Conservation (phyloP, 2,797 vertebrate genomes). For the Ambastaia sidthimunki region DNA sequence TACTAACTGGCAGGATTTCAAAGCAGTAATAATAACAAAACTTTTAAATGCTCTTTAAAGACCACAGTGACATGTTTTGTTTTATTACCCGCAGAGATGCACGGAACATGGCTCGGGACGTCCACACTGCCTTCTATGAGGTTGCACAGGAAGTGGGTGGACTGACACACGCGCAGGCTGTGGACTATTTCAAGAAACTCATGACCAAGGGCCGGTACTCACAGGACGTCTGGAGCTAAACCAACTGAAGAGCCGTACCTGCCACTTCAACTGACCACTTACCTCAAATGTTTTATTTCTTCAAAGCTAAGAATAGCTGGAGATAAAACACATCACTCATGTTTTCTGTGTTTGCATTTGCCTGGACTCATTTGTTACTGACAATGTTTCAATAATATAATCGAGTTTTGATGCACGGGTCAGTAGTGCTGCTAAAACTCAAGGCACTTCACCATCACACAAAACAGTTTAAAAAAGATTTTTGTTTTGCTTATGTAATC, state of each 20-base stretch:
- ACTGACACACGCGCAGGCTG: conserved; percentile 78
- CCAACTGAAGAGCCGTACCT: neutral
- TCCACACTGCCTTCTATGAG: conserved; percentile 81
- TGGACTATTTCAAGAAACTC: conserved; percentile 86
- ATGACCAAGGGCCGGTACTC: conserved; percentile 89
- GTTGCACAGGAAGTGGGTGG: conserved; percentile 77
- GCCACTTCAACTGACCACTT: too few relatives aligned
- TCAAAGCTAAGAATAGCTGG: neutral
- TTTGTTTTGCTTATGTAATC: neutral
- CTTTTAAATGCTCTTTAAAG: neutral
- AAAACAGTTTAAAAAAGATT: neutral
- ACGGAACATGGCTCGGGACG: conserved; percentile 85
- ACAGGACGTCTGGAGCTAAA: conserved; percentile 86
- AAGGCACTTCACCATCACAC: neutral
- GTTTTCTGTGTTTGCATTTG: conserved; percentile 5
- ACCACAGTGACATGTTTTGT: neutral
- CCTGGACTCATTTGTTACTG: neutral
- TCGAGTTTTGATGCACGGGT: neutral
- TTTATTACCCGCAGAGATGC: conserved; percentile 81
- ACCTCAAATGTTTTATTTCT: conserved; percentile 6
- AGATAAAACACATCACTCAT: neutral
- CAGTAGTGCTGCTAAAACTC: neutral
- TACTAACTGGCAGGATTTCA: too few relatives aligned
- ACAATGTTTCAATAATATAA: neutral
- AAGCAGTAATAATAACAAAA: too few relatives aligned